Conservation (phyloP, 2,113 vertebrate genomes). For the Delphinus delphis region DNA sequence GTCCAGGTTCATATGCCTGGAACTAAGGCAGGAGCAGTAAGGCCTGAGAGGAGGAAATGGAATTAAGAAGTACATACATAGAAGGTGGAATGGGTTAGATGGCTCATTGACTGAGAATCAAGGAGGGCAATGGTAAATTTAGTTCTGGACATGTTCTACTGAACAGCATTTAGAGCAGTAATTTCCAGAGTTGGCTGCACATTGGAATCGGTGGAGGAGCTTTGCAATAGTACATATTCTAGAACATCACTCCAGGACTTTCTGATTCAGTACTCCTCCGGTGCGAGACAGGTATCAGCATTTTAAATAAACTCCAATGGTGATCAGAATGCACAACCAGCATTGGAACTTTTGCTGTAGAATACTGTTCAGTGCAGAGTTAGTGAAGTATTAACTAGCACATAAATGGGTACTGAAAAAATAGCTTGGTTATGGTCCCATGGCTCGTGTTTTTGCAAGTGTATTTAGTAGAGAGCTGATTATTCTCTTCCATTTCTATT, state of each 20-base stretch:
- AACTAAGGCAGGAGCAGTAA: neutral
- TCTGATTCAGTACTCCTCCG: neutral
- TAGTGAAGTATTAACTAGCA: constrained; percentile 20
- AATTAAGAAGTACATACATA: neutral
- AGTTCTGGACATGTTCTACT: neutral
- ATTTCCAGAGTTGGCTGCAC: neutral
- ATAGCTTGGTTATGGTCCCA: neutral
- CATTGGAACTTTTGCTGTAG: neutral
- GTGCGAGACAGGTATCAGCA: neutral
- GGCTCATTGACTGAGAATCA: neutral
- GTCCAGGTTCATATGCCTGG: neutral
- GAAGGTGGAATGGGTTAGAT: neutral
- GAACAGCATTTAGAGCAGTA: neutral
- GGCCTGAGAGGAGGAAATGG: neutral
- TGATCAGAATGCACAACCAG: neutral
- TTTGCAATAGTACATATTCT: neutral
- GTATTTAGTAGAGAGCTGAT: constrained; percentile 1
- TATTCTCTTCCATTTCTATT: constrained; percentile 38
- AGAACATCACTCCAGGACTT: neutral
- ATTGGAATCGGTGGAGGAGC: neutral
- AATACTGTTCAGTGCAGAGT: neutral
- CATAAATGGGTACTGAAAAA: neutral
- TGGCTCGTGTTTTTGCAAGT: constrained; percentile 4
- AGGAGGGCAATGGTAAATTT: neutral
- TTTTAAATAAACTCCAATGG: neutral